A percentile compares a stretch with the other conserved stretches of the same genome.
phyloP scores from a whole-genome alignment of 1,140 invertebrate species.

The Himalopsyche phryganea region DNA sequence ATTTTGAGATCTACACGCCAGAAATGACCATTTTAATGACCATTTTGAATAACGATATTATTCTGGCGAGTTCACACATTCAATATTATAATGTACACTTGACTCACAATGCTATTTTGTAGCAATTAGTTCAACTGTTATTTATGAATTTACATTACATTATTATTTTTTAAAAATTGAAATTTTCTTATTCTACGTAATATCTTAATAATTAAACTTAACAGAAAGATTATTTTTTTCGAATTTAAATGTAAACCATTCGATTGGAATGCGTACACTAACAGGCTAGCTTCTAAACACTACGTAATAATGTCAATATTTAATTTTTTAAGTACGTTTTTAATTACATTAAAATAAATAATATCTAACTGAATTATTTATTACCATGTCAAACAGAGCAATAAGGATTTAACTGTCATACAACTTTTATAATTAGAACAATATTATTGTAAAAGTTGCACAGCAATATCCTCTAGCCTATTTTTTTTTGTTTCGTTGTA shows the following conservation, averaged over 20 bases:
- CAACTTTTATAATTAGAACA: too few species aligned
- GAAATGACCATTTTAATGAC: constrained; percentile 12
- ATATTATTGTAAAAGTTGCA: too few species aligned
- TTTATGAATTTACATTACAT: constrained; percentile 2
- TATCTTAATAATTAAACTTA: constrained; percentile 5
- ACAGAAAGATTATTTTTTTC: constrained; percentile 15
- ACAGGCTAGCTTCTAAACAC: constrained; percentile 33
- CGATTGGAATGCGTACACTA: constrained; percentile 22
- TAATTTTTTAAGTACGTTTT: constrained; percentile 30
- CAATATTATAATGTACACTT: constrained; percentile 5
- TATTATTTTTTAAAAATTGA: background rate
- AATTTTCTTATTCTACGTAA: constrained; percentile 13
- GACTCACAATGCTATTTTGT: background rate
- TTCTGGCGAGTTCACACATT: too few species aligned
- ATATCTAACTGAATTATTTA: constrained; percentile 31
- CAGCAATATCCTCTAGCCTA: too few species aligned
- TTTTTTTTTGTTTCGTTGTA: background rate
- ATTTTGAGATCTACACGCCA: constrained; percentile 32
- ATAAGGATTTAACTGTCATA: too few species aligned
- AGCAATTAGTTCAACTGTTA: constrained; percentile 3
- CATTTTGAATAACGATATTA: background rate
- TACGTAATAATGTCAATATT: constrained; percentile 28
- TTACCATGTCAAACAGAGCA: constrained; percentile 14
- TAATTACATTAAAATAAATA: constrained; percentile 36
- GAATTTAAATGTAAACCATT: constrained; percentile 12